phyloP scores from a whole-genome alignment of 2,797 vertebrate species.

The Sebastes baramenuke region DNA sequence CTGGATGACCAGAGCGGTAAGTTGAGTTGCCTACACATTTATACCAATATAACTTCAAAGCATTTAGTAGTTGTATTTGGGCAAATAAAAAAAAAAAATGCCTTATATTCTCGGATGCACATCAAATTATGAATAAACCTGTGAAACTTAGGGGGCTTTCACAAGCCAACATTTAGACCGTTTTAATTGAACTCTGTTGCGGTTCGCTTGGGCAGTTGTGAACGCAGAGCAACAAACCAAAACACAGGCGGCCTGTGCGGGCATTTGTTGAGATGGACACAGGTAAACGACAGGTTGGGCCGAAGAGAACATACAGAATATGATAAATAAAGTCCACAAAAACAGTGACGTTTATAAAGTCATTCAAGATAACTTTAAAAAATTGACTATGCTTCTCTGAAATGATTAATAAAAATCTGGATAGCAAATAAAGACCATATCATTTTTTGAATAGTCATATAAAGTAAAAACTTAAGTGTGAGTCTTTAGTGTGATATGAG shows the following conservation, averaged over 20 bases:
- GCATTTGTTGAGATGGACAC: too few species aligned
- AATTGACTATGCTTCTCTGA: neutral
- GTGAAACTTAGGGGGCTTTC: neutral
- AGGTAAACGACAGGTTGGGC: too few species aligned
- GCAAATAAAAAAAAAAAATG: neutral
- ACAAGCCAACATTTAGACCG: too few species aligned
- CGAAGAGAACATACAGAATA: too few species aligned
- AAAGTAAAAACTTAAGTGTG: neutral
- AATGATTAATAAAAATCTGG: neutral
- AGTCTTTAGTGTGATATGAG: neutral
- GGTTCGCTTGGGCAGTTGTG: too few species aligned
- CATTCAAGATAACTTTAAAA: neutral
- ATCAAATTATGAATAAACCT: neutral
- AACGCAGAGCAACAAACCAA: fast-evolving
- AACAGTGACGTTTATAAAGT: too few species aligned
- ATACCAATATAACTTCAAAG: neutral
- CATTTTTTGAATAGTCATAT: neutral
- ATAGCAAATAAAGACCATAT: neutral
- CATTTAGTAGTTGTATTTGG: neutral
- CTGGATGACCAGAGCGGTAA: constrained; percentile 96
- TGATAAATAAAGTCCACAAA: too few species aligned
- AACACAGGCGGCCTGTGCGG: fast-evolving
- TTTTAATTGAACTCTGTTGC: too few species aligned
- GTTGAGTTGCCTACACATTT: constrained; percentile 3
- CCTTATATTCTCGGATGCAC: neutral